Conservation (phyloP, 2,797 vertebrate genomes). For the Danio kyathit region DNA sequence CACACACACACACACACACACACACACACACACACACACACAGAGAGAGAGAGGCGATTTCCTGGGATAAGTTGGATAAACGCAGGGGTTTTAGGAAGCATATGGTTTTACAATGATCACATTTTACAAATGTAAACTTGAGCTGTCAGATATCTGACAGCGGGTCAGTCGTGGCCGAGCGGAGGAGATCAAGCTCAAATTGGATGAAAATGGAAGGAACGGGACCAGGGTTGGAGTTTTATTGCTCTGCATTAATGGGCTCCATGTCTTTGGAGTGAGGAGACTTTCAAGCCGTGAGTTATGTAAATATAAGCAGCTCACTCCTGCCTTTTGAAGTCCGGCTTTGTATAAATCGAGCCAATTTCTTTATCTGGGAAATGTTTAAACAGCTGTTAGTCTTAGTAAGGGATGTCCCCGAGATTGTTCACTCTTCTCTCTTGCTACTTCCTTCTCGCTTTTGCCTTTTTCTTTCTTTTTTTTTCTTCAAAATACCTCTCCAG, state of each 20-base stretch:
- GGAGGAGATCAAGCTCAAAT: constrained; percentile 44
- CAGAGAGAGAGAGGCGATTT: constrained; percentile 44
- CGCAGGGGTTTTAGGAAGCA: constrained; percentile 48
- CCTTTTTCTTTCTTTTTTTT: background rate
- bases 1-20: too few species aligned
- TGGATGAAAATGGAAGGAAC: constrained; percentile 47
- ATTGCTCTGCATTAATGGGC: constrained; percentile 58
- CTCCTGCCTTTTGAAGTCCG: constrained; percentile 60
- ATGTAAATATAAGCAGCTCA: constrained; percentile 61
- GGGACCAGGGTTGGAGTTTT: constrained; percentile 57
- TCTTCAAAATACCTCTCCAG: constrained; percentile 47
- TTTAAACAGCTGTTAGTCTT: constrained; percentile 67
- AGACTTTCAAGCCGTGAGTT: constrained; percentile 54
- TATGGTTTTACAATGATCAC: constrained; percentile 50
- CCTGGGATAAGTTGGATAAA: constrained; percentile 56
- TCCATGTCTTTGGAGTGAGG: constrained; percentile 50
- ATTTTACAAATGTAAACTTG: constrained; percentile 47
- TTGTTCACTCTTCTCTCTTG: constrained; percentile 30
- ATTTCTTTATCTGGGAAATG: constrained; percentile 62
- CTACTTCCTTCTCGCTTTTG: constrained; percentile 21
- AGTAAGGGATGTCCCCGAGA: constrained; percentile 57
- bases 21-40: too few species aligned
- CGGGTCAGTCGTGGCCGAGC: constrained; percentile 36
- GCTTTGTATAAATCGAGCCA: constrained; percentile 59
- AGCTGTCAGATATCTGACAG: constrained; percentile 40